Conservation (phyloP, 2,797 vertebrate genomes). For the Tapera naevia region DNA sequence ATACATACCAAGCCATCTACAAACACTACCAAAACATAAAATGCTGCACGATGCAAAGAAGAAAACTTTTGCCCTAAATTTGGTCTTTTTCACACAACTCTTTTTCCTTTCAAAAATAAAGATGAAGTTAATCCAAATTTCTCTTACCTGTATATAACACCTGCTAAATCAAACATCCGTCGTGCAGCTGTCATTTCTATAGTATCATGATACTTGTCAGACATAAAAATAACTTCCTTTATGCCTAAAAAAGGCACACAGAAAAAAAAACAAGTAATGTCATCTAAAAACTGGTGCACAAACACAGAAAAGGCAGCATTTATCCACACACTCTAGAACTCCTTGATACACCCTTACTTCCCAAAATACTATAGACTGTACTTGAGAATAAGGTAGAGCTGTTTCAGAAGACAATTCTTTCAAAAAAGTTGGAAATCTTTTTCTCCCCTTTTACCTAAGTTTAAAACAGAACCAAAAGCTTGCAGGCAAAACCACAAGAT, state of each 20-base stretch:
- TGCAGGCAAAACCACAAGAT: background rate
- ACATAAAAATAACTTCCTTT: constrained; percentile 90
- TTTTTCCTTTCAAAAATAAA: background rate
- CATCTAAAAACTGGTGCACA: background rate
- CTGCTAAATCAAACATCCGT: constrained; percentile 83
- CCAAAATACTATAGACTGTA: background rate
- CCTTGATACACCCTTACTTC: background rate
- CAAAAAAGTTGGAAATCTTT: background rate
- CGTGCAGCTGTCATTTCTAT: constrained; percentile 85
- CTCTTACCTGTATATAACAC: constrained; percentile 82
- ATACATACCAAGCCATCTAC: background rate
- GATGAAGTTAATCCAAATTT: background rate
- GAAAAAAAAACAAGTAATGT: background rate
- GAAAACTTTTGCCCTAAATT: background rate
- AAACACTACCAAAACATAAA: background rate
- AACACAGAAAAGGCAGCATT: background rate
- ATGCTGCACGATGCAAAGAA: background rate
- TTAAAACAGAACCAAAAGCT: background rate
- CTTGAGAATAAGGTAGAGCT: background rate
- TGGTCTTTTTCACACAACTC: background rate
- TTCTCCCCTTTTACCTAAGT: background rate
- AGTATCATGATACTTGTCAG: constrained; percentile 89
- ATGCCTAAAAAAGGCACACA: constrained; percentile 80
- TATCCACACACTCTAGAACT: background rate
- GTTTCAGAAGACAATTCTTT: background rate